A percentile compares a stretch with the other conserved stretches of the same genome.
phyloP scores from a whole-genome alignment of 2,888 invertebrate species.

The Pristionchus japonicus region DNA sequence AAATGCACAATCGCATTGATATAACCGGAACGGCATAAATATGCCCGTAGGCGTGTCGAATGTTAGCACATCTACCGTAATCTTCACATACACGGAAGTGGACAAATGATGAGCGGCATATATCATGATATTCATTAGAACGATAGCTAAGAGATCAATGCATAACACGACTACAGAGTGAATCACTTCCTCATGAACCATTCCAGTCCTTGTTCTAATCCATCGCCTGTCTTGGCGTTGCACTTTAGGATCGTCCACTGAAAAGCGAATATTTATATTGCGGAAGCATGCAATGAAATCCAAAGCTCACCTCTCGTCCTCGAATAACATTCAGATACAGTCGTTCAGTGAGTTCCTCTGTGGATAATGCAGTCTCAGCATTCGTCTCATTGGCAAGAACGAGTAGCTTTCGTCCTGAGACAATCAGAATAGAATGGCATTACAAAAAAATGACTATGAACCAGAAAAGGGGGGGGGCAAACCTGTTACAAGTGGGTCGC shows the following conservation, averaged over 20 bases:
- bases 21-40: too few relatives aligned
- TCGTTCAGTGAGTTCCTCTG: neutral
- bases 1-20: too few relatives aligned
- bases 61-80: neutral
- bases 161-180: neutral
- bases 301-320: neutral
- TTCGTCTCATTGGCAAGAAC: neutral
- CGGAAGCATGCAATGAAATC: neutral
- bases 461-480: too few relatives aligned
- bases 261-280: too few relatives aligned
- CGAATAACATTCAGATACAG: neutral
- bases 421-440: too few relatives aligned
- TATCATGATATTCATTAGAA: neutral
- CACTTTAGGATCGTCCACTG: slow-evolving; percentile 13
- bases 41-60: too few relatives aligned
- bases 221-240: neutral
- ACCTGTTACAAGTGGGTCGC: neutral
- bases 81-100: neutral
- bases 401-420: neutral
- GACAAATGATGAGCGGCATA: neutral
- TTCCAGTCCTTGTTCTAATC: neutral
- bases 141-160: neutral
- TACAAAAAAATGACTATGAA: neutral
- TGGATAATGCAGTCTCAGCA: neutral
- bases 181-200: neutral